phyloP scores from a whole-genome alignment of 2,113 vertebrate species.

The Phyllopteryx taeniolatus region DNA sequence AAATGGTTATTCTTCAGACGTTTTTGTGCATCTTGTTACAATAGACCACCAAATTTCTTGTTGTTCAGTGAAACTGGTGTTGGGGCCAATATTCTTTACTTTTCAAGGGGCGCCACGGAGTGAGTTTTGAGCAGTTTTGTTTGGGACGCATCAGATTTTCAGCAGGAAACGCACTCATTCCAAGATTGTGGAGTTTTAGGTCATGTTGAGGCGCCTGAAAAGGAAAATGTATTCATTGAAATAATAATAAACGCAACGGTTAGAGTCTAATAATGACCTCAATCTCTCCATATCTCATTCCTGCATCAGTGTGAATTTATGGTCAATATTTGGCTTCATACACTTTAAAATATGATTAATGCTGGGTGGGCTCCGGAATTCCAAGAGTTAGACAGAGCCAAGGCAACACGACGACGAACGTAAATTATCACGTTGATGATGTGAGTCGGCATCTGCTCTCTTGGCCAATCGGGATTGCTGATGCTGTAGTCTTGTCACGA shows the following conservation, averaged over 20 bases:
- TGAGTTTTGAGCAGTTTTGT: background rate
- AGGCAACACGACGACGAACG: background rate
- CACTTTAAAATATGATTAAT: conserved; percentile 13
- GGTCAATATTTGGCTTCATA: conserved; percentile 9
- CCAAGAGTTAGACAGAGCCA: background rate
- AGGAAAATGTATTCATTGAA: background rate
- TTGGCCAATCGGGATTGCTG: background rate
- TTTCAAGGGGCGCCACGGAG: too few relatives aligned
- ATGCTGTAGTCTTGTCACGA: background rate
- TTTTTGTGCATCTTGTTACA: too few relatives aligned
- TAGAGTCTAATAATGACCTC: conserved; percentile 23
- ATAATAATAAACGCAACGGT: background rate
- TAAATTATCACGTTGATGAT: background rate
- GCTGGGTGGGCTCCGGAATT: background rate
- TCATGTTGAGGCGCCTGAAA: background rate
- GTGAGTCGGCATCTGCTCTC: background rate
- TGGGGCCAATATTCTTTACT: too few relatives aligned
- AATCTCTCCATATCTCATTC: conserved; percentile 30
- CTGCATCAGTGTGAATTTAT: conserved; percentile 13
- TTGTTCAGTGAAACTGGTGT: too few relatives aligned
- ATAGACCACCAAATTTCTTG: too few relatives aligned
- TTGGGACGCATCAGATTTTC: background rate
- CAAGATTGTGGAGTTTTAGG: background rate
- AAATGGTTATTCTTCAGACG: background rate
- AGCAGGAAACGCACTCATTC: background rate